Percentiles rank a stretch among this genome's conserved stretches.
These are phyloP conservation scores for Eristalis intricaria DNA, from an alignment of 2,888 invertebrate genomes.

Conservation along the genomic window DNA sequence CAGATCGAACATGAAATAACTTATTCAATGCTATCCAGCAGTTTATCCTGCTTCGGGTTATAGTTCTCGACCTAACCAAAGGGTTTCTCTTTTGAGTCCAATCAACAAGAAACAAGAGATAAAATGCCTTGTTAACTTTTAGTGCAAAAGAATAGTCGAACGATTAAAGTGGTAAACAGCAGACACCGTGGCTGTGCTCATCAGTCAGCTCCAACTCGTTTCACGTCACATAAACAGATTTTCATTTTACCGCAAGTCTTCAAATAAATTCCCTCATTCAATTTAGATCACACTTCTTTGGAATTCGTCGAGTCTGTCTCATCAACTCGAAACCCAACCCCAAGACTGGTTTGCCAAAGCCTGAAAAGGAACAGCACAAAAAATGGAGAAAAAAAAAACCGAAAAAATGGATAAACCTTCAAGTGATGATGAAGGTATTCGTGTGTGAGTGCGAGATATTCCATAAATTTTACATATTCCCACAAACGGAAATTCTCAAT, in stretches of 20 bases:
- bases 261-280: neutral
- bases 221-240: neutral
- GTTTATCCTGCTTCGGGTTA: no score
- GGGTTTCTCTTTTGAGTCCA: no score
- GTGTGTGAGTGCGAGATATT: conserved; percentile 4
- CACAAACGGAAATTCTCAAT: conserved; percentile 16
- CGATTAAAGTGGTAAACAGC: no score
- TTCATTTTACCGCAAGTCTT: neutral
- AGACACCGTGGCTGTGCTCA: no score
- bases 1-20: no score
- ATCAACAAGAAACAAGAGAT: no score
- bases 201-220: neutral
- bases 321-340: neutral
- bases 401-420: neutral
- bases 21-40: no score
- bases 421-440: neutral
- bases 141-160: no score
- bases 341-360: conserved; percentile 13
- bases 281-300: conserved; percentile 7
- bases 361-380: neutral
- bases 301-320: conserved; percentile 17
- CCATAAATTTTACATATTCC: conserved; percentile 8
- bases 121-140: no score
- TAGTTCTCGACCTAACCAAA: no score
- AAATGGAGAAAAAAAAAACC: neutral